Conservation (phyloP, 2,113 vertebrate genomes). For the Ascaphus truei region DNA sequence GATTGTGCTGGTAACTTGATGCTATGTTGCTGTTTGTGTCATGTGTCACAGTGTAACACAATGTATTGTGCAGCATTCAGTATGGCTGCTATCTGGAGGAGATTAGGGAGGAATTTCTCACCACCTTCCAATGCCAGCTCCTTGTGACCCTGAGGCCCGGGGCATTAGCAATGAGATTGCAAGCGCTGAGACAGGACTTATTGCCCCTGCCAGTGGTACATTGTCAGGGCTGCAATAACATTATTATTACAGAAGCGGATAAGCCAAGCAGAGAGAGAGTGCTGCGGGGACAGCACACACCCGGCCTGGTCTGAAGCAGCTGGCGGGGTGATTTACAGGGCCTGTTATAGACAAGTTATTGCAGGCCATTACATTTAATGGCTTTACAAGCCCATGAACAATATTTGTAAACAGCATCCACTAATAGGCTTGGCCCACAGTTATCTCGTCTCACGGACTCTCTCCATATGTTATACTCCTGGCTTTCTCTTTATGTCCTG, state of each 20-base stretch:
- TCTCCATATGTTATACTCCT: constrained; percentile 33
- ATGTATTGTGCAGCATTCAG: too few species aligned
- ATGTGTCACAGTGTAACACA: too few species aligned
- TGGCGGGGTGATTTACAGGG: constrained; percentile 35
- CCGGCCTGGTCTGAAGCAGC: constrained; percentile 10
- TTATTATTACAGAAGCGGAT: neutral
- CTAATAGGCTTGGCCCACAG: constrained; percentile 27
- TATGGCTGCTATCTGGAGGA: too few species aligned
- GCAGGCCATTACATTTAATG: constrained; percentile 32
- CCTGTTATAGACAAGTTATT: constrained; percentile 32
- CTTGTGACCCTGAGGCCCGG: too few species aligned
- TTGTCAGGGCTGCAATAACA: constrained; percentile 23
- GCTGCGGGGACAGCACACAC: neutral
- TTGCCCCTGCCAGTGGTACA: constrained; percentile 1
- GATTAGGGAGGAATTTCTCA: neutral
- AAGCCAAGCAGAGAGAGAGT: constrained; percentile 13
- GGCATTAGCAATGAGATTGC: neutral
- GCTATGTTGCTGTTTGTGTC: too few species aligned
- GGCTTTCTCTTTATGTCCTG: neutral
- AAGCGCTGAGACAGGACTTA: neutral
- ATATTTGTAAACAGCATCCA: constrained; percentile 35
- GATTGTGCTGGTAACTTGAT: too few species aligned
- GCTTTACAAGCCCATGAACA: constrained; percentile 37
- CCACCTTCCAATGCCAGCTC: neutral
- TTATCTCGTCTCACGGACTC: constrained; percentile 24